These are phyloP conservation scores for Drosophila birchii DNA, from an alignment of 2,888 invertebrate genomes.

Conservation along the genomic window DNA sequence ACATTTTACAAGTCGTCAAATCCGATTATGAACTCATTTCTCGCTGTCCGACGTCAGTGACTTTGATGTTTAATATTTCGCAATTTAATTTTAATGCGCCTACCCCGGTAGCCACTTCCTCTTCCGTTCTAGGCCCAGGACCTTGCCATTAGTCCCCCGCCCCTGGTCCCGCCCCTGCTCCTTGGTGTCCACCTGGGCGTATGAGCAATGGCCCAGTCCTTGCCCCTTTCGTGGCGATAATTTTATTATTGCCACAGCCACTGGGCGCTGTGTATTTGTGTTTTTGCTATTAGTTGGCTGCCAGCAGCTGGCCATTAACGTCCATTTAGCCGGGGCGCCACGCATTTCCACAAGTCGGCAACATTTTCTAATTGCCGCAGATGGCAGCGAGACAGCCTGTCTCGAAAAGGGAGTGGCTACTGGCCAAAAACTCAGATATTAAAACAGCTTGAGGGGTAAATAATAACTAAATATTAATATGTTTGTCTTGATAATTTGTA, in stretches of 20 bases:
- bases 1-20: constrained; percentile 79
- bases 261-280: constrained; percentile 42
- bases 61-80: constrained; percentile 79
- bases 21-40: constrained; percentile 81
- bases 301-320: constrained; percentile 77
- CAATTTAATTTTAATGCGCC: constrained; percentile 78
- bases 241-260: constrained; percentile 70
- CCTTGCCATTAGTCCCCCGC: constrained; percentile 15
- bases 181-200: constrained; percentile 68
- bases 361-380: constrained; percentile 79
- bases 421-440: not conserved
- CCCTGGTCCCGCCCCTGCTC: not conserved
- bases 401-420: not conserved
- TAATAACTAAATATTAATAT: not conserved
- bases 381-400: constrained; percentile 35
- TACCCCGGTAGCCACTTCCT: constrained; percentile 21
- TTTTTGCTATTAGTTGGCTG: constrained; percentile 75
- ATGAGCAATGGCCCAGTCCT: constrained; percentile 63
- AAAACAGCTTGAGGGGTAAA: not conserved
- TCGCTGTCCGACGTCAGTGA: constrained; percentile 58
- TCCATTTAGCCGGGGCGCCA: constrained; percentile 77
- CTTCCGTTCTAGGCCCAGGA: not conserved
- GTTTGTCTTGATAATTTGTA: not conserved
- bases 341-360: constrained; percentile 78
- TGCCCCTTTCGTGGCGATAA: constrained; percentile 56